Evolutionary conservation across 2,113 vertebrate species (phyloP).

Genomic region (Cheirogaleus medius): DNA sequence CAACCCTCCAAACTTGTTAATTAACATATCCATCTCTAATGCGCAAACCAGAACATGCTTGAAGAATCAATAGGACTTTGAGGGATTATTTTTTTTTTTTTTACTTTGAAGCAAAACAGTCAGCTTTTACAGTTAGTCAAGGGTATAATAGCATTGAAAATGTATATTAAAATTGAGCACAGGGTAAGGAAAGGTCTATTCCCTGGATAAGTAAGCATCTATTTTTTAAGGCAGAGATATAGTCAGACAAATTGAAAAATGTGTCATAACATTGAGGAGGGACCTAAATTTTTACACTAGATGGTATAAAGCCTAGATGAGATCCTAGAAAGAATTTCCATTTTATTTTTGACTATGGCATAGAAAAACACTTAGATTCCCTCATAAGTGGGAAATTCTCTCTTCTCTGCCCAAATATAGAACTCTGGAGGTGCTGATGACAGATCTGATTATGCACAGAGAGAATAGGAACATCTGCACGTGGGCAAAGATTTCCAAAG

Average conservation of each 20-base stretch:
- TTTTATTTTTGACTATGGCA: conserved; percentile 20
- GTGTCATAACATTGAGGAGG: not conserved
- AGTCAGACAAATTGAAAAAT: not conserved
- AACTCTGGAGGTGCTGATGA: conserved; percentile 34
- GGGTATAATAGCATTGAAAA: not conserved
- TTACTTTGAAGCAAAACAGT: not conserved
- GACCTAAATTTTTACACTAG: not conserved
- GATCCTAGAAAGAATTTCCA: conserved; percentile 1
- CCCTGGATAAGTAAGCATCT: not conserved
- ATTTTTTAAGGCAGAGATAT: not conserved
- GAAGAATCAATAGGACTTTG: not conserved
- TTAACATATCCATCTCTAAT: not conserved
- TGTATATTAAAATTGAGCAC: not conserved
- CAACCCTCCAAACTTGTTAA: not conserved
- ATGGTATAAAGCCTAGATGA: not conserved
- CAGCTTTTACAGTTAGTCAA: not conserved
- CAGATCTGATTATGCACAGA: not conserved
- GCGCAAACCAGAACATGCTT: not conserved
- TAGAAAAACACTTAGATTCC: not conserved
- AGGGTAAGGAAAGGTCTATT: not conserved
- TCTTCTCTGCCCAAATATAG: not conserved
- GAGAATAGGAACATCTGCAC: not conserved
- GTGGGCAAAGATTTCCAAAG: not conserved
- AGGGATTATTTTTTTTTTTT: not conserved
- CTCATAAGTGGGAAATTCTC: not conserved